Evolutionary conservation across 2,888 invertebrate species (phyloP).

Genomic region (Venusia cambrica): DNA sequence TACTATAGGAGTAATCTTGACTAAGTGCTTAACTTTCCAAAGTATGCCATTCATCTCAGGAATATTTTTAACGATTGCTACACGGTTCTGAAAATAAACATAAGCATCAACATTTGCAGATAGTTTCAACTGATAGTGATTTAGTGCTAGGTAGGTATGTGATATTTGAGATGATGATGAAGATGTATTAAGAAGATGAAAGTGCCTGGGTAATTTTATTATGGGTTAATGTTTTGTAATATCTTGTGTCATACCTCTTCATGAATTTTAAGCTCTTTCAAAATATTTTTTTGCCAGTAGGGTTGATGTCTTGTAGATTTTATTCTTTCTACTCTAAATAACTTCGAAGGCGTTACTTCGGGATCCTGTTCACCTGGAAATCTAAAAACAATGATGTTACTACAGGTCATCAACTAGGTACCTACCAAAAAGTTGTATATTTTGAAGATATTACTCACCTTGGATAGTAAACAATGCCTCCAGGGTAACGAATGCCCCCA

Average conservation of each 20-base stretch:
- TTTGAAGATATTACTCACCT: constrained; percentile 44
- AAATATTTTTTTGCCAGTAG: constrained; percentile 86
- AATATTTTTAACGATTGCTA: constrained; percentile 91
- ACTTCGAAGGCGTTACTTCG: constrained; percentile 86
- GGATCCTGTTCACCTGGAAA: constrained; percentile 86
- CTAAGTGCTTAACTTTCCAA: constrained; percentile 92
- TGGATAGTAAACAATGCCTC: constrained; percentile 74
- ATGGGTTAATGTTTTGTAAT: no score
- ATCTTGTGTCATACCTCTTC: no score
- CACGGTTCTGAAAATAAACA: constrained; percentile 71
- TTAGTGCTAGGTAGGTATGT: no score
- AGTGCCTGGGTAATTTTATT: no score
- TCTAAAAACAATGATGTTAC: constrained; percentile 48
- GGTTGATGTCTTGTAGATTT: constrained; percentile 85
- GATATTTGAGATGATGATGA: no score
- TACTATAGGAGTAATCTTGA: constrained; percentile 89
- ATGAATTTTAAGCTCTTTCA: constrained; percentile 84
- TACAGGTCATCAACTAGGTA: not conserved
- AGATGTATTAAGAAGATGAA: no score
- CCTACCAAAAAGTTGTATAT: not conserved
- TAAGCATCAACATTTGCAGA: constrained; percentile 9
- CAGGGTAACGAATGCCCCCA: constrained; percentile 81
- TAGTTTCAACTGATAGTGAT: no score
- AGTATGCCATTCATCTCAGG: constrained; percentile 87
- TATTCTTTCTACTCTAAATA: constrained; percentile 89